phyloP scores from a whole-genome alignment of 2,113 vertebrate genomes.

The Microcebus lehilahytsara region DNA sequence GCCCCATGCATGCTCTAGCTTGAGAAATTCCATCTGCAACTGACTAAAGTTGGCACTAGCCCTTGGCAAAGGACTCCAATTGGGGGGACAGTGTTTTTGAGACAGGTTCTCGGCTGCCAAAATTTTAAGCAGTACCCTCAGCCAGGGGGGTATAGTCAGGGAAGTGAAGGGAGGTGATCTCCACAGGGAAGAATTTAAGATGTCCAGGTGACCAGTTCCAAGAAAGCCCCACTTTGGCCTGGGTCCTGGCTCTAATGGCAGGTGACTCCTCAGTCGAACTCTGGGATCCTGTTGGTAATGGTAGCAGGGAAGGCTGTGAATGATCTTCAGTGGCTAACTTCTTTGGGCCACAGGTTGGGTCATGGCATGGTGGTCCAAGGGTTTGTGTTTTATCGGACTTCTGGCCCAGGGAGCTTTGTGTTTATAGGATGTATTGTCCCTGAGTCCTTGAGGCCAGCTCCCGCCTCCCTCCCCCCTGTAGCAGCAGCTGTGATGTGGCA shows the following conservation, averaged over 20 bases:
- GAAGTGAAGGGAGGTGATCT: background rate
- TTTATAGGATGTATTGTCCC: background rate
- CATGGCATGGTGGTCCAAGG: background rate
- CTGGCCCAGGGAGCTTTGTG: background rate
- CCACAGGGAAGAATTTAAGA: background rate
- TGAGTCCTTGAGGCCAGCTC: background rate
- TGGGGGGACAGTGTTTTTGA: background rate
- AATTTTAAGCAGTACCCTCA: background rate
- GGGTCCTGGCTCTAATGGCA: background rate
- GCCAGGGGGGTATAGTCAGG: background rate
- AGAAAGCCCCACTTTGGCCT: background rate
- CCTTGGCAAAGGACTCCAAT: background rate
- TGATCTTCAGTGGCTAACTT: background rate
- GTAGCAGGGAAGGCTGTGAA: background rate
- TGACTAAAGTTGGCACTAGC: background rate
- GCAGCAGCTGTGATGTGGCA: background rate
- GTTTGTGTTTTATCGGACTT: background rate
- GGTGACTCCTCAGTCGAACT: background rate
- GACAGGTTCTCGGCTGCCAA: background rate
- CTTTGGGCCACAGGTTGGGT: background rate
- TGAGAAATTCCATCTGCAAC: constrained; percentile 9
- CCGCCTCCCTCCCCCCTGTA: background rate
- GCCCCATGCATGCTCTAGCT: background rate
- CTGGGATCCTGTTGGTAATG: background rate
- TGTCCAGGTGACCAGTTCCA: background rate